A percentile compares a stretch with the other conserved stretches of the same genome.
Evolutionary conservation across 2,113 vertebrate species (phyloP).

Genomic region (Alexandromys fortis): DNA sequence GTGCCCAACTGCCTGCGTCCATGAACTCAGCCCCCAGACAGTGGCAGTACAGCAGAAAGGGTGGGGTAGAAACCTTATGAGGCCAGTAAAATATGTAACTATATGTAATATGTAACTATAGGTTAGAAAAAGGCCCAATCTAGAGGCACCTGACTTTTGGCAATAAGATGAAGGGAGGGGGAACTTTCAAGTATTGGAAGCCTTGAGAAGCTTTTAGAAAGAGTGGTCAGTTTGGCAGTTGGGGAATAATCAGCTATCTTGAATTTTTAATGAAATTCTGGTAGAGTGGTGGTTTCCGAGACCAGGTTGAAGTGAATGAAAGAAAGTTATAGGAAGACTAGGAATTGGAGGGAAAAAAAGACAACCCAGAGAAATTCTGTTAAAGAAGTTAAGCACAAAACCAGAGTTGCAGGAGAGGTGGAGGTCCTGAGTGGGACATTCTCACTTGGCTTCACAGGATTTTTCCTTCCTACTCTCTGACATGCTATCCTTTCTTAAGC

Average conservation of each 20-base stretch:
- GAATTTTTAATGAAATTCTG: neutral
- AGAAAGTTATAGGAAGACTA: neutral
- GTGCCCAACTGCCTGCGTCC: neutral
- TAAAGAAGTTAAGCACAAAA: neutral
- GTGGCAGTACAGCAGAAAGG: neutral
- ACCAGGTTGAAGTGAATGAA: neutral
- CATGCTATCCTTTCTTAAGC: too few species aligned
- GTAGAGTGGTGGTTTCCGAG: neutral
- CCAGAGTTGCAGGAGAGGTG: neutral
- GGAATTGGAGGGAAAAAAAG: neutral
- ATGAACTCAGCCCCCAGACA: neutral
- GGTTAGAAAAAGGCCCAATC: neutral
- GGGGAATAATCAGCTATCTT: neutral
- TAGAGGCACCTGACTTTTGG: neutral
- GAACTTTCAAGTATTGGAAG: neutral
- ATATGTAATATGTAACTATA: fast-evolving
- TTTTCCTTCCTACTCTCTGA: too few species aligned
- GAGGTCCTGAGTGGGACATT: too few species aligned
- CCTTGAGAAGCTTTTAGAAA: neutral
- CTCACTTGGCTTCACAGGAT: too few species aligned
- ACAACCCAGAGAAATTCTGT: neutral
- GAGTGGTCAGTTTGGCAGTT: neutral
- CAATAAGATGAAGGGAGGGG: neutral
- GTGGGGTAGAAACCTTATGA: neutral
- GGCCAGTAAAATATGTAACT: neutral